Evolutionary conservation across 2,113 vertebrate species (phyloP).

Genomic region (Callorhinus ursinus): DNA sequence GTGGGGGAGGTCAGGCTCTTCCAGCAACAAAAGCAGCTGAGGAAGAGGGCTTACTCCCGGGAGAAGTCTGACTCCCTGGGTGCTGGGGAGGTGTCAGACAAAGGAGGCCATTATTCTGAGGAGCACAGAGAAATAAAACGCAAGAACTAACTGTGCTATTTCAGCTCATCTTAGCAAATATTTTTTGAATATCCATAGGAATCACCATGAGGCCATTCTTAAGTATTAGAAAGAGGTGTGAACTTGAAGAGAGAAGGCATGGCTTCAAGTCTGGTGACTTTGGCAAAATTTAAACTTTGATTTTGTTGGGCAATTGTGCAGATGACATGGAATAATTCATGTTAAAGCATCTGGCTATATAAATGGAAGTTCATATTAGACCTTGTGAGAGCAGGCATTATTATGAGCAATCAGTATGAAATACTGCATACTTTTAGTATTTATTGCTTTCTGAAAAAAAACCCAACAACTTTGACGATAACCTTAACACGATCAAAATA

Average conservation of each 20-base stretch:
- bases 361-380: background rate
- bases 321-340: background rate
- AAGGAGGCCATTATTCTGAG: background rate
- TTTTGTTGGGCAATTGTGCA: background rate
- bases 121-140: background rate
- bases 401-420: background rate
- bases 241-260: background rate
- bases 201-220: background rate
- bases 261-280: background rate
- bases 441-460: conserved; percentile 18
- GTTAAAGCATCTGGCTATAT: background rate
- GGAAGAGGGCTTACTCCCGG: background rate
- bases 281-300: background rate
- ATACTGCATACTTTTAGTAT: background rate
- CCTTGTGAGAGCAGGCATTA: background rate
- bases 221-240: background rate
- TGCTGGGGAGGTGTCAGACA: background rate
- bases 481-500: background rate
- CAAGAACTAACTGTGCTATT: background rate
- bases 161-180: background rate
- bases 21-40: background rate
- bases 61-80: background rate
- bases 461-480: background rate
- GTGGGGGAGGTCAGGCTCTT: background rate
- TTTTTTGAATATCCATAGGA: background rate